Conservation (phyloP, 2,113 vertebrate genomes). For the Phyllostomus hastatus region DNA sequence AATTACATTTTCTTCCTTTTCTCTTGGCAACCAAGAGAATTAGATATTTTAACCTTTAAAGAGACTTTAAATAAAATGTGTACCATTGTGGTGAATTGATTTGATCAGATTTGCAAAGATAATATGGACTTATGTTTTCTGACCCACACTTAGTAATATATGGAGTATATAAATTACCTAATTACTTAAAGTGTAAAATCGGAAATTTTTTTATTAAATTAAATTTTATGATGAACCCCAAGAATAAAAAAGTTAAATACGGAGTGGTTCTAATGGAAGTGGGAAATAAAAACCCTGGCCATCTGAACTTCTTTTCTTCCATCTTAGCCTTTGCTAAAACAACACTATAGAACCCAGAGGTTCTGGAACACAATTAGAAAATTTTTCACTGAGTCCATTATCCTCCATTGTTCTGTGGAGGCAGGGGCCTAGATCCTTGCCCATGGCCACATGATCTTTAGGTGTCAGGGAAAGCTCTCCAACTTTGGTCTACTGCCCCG, state of each 20-base stretch:
- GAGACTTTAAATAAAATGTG: neutral
- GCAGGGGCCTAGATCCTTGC: neutral
- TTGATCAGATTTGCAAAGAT: neutral
- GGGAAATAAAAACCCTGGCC: neutral
- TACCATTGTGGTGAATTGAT: neutral
- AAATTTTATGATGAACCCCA: neutral
- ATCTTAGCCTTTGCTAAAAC: neutral
- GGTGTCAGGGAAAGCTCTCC: neutral
- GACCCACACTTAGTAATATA: neutral
- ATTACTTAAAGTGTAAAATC: neutral
- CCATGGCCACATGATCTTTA: neutral
- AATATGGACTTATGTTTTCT: neutral
- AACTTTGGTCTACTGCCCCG: neutral
- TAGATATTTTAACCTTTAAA: conserved; percentile 42
- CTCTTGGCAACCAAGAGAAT: neutral
- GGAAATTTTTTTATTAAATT: neutral
- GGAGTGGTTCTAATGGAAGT: neutral
- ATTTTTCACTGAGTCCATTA: neutral
- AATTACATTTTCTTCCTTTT: conserved; percentile 42
- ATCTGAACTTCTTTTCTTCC: neutral
- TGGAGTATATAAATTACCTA: neutral
- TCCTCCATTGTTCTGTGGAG: neutral
- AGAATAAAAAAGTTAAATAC: neutral
- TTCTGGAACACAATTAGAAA: neutral
- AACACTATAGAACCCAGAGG: neutral